A percentile compares a stretch with the other conserved stretches of the same genome.
Evolutionary conservation across 2,797 vertebrate genomes (phyloP).

Genomic region (Pseudotriccus pelzelni): DNA sequence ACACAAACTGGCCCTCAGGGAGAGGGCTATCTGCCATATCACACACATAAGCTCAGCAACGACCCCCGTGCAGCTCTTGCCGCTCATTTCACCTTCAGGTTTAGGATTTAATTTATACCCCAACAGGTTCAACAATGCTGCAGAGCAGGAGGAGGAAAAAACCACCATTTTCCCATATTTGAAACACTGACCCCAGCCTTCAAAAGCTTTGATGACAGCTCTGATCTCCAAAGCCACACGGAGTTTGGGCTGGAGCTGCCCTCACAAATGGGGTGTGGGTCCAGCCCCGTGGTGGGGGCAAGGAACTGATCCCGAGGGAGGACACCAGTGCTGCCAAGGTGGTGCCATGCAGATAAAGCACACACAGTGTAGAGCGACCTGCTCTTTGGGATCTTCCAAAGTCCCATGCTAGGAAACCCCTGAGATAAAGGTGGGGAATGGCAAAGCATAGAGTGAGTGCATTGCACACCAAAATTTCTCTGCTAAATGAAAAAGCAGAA

Average conservation of each 20-base stretch:
- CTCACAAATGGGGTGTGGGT: background rate
- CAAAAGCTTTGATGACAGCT: background rate
- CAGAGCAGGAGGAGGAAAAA: background rate
- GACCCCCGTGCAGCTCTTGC: background rate
- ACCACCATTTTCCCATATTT: background rate
- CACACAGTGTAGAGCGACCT: rapidly evolving
- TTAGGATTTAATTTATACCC: background rate
- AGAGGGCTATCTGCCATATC: background rate
- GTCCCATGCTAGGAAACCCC: background rate
- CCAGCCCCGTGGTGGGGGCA: background rate
- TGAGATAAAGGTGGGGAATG: background rate
- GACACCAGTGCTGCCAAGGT: rapidly evolving
- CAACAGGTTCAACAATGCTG: background rate
- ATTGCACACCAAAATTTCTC: background rate
- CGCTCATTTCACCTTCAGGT: background rate
- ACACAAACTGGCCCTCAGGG: background rate
- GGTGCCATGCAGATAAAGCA: background rate
- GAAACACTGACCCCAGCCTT: background rate
- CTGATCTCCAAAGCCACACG: background rate
- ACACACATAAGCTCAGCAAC: background rate
- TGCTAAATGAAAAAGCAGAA: background rate
- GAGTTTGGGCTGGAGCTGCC: background rate
- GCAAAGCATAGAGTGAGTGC: background rate
- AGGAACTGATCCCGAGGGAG: background rate
- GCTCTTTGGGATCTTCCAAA: background rate